phyloP scores from a whole-genome alignment of 2,113 vertebrate species.

The Tragelaphus scriptus region DNA sequence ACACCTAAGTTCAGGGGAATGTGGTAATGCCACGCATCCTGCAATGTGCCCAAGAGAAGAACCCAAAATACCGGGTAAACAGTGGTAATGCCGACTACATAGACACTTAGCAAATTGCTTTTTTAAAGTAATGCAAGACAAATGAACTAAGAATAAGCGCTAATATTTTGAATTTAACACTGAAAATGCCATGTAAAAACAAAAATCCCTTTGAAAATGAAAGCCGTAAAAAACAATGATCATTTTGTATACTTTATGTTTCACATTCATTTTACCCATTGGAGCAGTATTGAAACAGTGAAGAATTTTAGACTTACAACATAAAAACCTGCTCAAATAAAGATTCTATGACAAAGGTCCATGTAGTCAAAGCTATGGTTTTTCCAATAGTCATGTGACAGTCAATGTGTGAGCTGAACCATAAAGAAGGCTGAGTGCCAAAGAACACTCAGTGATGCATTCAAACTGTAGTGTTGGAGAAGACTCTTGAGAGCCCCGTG shows the following conservation, averaged over 20 bases:
- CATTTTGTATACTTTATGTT: background rate
- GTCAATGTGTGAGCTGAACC: background rate
- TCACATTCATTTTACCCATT: background rate
- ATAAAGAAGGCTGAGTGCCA: background rate
- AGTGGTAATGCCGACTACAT: background rate
- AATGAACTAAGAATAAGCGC: background rate
- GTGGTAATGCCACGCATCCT: background rate
- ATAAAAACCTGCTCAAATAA: conserved; percentile 10
- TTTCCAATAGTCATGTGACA: background rate
- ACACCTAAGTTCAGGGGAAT: background rate
- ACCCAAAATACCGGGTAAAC: background rate
- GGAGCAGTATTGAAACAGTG: background rate
- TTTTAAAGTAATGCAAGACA: background rate
- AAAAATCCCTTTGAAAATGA: background rate
- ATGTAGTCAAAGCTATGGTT: background rate
- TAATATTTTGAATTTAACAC: background rate
- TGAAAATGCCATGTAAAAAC: background rate
- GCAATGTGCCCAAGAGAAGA: background rate
- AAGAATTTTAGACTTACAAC: background rate
- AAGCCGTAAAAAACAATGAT: background rate
- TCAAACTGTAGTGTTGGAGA: background rate
- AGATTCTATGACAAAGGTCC: background rate
- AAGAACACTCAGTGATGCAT: background rate
- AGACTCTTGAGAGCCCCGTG: background rate
- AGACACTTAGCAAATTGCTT: background rate